Evolutionary conservation across 1,140 invertebrate genomes (phyloP).

Genomic region (Steinernema feltiae): DNA sequence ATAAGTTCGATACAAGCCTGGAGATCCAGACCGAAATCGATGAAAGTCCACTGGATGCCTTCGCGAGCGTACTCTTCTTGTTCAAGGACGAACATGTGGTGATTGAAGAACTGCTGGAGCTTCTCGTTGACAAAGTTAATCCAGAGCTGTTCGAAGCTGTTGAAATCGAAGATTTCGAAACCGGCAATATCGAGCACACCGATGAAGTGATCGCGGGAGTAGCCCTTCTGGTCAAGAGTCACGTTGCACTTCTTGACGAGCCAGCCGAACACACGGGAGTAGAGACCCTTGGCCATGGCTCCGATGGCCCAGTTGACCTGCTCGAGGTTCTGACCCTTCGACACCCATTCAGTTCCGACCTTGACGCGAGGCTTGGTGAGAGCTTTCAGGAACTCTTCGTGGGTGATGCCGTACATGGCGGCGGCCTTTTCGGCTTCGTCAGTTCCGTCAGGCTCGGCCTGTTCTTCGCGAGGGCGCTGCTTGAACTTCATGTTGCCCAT

Average conservation of each 20-base stretch:
- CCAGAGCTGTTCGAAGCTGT: conserved; percentile 98
- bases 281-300: conserved; percentile 66
- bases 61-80: conserved; percentile 98
- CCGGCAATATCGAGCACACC: conserved; percentile 99
- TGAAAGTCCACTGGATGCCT: conserved; percentile 96
- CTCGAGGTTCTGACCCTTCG: conserved; percentile 71
- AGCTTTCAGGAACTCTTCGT: conserved; percentile 64
- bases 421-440: conserved; percentile 63
- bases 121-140: conserved; percentile 99
- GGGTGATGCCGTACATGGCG: conserved; percentile 64
- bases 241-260: conserved; percentile 65
- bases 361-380: conserved; percentile 66
- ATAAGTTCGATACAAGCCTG: conserved; percentile 96
- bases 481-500: conserved; percentile 92
- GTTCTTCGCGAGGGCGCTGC: conserved; percentile 97
- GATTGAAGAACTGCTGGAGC: conserved; percentile 99
- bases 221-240: conserved; percentile 74
- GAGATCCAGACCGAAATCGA: conserved; percentile 99
- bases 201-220: conserved; percentile 66
- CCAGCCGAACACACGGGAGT: conserved; percentile 66
- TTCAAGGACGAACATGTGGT: conserved; percentile 99
- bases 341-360: conserved; percentile 64
- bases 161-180: conserved; percentile 99
- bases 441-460: conserved; percentile 94
- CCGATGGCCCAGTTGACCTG: conserved; percentile 64